These are phyloP conservation scores for Istiophorus platypterus DNA, from an alignment of 2,113 vertebrate species.

Conservation along the genomic window DNA sequence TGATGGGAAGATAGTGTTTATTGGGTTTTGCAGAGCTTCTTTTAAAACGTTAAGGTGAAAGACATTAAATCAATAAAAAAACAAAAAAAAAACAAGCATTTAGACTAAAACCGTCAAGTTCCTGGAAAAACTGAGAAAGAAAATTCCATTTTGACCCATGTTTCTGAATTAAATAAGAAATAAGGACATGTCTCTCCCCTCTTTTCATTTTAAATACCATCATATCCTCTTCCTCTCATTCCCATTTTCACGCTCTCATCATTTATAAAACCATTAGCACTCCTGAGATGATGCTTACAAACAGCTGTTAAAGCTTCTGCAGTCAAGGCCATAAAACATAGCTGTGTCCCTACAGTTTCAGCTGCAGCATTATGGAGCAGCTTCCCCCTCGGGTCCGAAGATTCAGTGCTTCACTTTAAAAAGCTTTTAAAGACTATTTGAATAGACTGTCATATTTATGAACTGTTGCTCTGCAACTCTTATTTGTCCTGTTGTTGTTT, in stretches of 20 bases:
- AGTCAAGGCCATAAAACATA: neutral
- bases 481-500: neutral
- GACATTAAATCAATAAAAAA: too few species aligned
- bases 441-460: neutral
- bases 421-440: slow-evolving; percentile 1
- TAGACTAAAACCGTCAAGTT: too few species aligned
- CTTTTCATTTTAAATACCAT: neutral
- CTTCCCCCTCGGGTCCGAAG: slow-evolving; percentile 19
- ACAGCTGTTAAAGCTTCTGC: slow-evolving; percentile 2
- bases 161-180: too few species aligned
- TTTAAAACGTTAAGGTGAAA: too few species aligned
- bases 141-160: too few species aligned
- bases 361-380: neutral
- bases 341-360: slow-evolving; percentile 20
- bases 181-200: neutral
- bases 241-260: neutral
- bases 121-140: too few species aligned
- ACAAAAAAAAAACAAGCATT: too few species aligned
- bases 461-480: neutral
- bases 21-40: too few species aligned
- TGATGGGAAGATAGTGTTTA: too few species aligned
- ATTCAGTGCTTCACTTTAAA: slow-evolving; percentile 9
- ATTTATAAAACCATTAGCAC: neutral
- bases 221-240: neutral
- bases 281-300: slow-evolving; percentile 13